Conservation (phyloP, 1,140 invertebrate species). For the Sinella curviseta region DNA sequence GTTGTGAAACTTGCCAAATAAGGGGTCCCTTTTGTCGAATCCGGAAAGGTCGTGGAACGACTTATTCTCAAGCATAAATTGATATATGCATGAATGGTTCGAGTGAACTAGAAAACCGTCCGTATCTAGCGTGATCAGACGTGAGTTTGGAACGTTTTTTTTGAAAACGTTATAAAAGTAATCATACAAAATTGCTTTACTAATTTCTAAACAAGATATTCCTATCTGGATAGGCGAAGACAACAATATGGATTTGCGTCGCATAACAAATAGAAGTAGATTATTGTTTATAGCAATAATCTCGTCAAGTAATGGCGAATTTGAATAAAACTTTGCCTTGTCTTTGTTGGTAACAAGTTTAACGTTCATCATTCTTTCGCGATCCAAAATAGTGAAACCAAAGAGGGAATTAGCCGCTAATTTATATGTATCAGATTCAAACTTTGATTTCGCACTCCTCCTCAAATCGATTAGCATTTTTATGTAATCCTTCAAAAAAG, state of each 20-base stretch:
- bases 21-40: not conserved
- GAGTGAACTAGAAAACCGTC: not conserved
- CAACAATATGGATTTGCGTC: not conserved
- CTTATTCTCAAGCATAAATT: not conserved
- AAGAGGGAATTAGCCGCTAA: not conserved
- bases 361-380: not conserved
- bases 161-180: not conserved
- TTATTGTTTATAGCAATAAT: not conserved
- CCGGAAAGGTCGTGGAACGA: not conserved
- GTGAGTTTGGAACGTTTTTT: not conserved
- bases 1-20: not conserved
- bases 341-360: not conserved
- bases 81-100: not conserved
- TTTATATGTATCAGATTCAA: not conserved
- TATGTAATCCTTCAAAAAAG: not conserved
- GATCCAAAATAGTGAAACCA: not conserved
- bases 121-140: not conserved
- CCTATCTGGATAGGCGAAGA: not conserved
- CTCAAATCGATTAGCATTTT: not conserved
- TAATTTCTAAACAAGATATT: not conserved
- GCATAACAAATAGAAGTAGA: not conserved
- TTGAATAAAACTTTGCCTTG: not conserved
- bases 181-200: not conserved
- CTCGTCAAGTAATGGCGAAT: not conserved
- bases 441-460: not conserved